A percentile compares a stretch with the other conserved stretches of the same genome.
phyloP scores from a whole-genome alignment of 2,797 vertebrate species.

The Sylvia borin region DNA sequence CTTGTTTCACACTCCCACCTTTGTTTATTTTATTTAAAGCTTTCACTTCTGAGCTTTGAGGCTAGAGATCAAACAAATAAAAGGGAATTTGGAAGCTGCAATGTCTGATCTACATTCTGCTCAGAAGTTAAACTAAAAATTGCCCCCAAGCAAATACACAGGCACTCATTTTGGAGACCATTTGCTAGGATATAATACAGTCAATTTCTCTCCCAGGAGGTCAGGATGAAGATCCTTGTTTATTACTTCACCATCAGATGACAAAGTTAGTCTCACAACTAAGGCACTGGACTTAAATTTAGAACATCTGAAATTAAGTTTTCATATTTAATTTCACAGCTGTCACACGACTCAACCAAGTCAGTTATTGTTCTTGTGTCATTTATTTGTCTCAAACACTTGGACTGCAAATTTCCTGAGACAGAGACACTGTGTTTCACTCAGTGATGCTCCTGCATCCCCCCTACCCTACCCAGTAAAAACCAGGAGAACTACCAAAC shows the following conservation, averaged over 20 bases:
- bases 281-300: not conserved
- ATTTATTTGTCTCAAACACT: not conserved
- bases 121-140: constrained; percentile 36
- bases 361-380: not conserved
- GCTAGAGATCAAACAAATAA: constrained; percentile 62
- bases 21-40: constrained; percentile 62
- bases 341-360: not conserved
- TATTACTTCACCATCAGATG: not conserved
- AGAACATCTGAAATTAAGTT: not conserved
- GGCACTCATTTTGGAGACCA: not conserved
- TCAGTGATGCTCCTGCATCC: not conserved
- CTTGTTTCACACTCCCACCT: constrained; percentile 34
- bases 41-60: constrained; percentile 48
- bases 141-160: constrained; percentile 2
- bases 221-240: not conserved
- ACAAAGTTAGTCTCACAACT: not conserved
- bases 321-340: not conserved
- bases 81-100: constrained; percentile 38
- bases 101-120: constrained; percentile 28
- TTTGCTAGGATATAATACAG: not conserved
- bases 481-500: not conserved
- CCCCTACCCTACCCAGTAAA: not conserved
- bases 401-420: not conserved
- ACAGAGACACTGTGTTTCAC: not conserved
- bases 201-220: not conserved